phyloP scores from a whole-genome alignment of 2,113 vertebrate species.

The Eurystomus gularis region DNA sequence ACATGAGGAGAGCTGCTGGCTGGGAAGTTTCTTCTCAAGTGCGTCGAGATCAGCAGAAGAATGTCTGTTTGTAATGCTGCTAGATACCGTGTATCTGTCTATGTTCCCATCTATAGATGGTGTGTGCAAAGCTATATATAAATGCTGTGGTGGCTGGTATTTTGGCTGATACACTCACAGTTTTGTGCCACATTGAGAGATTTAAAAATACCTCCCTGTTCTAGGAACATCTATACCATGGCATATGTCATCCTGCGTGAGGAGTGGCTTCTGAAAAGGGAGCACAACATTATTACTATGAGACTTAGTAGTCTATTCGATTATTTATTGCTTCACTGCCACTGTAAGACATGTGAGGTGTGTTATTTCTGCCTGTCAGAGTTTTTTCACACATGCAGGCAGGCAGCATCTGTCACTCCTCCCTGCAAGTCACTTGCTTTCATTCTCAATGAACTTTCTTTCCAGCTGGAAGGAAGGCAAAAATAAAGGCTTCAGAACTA shows the following conservation, averaged over 20 bases:
- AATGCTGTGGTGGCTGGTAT: slow-evolving; percentile 58
- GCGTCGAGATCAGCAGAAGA: not conserved
- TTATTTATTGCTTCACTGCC: slow-evolving; percentile 50
- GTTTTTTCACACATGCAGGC: slow-evolving; percentile 58
- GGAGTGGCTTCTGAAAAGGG: slow-evolving; percentile 45
- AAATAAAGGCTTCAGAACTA: not conserved
- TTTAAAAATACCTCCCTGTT: slow-evolving; percentile 70
- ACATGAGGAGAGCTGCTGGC: not conserved
- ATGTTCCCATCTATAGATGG: slow-evolving; percentile 28
- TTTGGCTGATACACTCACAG: slow-evolving; percentile 70
- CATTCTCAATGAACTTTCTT: slow-evolving; percentile 51
- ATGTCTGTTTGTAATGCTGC: slow-evolving; percentile 3
- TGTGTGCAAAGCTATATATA: slow-evolving; percentile 66
- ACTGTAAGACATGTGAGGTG: slow-evolving; percentile 33
- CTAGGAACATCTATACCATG: slow-evolving; percentile 51
- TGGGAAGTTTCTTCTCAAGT: slow-evolving; percentile 28
- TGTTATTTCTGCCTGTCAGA: slow-evolving; percentile 54
- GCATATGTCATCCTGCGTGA: slow-evolving; percentile 36
- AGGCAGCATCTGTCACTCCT: slow-evolving; percentile 60
- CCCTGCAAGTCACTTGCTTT: slow-evolving; percentile 37
- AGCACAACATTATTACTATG: slow-evolving; percentile 27
- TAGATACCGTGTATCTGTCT: slow-evolving; percentile 38
- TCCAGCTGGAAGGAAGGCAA: slow-evolving; percentile 23
- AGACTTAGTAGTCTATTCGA: slow-evolving; percentile 28
- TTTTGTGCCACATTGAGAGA: slow-evolving; percentile 60